These are phyloP conservation scores for Eulemur mongoz DNA, from an alignment of 2,797 vertebrate genomes.

Conservation along the genomic window DNA sequence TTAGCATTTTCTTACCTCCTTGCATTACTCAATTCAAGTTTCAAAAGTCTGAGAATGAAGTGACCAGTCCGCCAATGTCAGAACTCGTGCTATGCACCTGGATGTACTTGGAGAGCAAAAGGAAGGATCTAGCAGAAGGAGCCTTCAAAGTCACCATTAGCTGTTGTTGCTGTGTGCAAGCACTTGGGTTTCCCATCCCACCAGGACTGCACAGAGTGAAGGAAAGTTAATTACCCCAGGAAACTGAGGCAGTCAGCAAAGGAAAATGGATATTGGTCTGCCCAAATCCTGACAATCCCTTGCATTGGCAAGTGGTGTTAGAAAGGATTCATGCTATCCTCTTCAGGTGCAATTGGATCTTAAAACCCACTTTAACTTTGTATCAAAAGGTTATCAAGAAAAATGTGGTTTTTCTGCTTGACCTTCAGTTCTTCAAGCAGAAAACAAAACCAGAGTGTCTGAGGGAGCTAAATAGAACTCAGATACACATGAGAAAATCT, in stretches of 20 bases:
- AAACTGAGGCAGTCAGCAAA: neutral
- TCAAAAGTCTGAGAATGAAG: neutral
- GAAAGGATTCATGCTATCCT: neutral
- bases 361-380: neutral
- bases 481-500: neutral
- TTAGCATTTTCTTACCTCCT: neutral
- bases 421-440: neutral
- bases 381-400: neutral
- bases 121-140: neutral
- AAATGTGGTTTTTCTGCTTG: neutral
- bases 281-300: neutral
- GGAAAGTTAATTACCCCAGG: neutral
- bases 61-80: neutral
- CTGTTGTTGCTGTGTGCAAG: neutral
- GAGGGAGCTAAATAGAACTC: neutral
- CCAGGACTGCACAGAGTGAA: neutral
- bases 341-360: neutral
- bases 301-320: neutral
- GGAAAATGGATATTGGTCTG: neutral
- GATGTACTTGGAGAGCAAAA: neutral
- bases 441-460: neutral
- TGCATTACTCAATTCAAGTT: neutral
- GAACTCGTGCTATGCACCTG: too few relatives aligned
- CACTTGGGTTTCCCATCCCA: neutral
- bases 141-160: neutral